Percentiles rank a stretch among this genome's conserved stretches.
phyloP scores from a whole-genome alignment of 92 coral and sea anemone genomes.

The Siderastrea siderea region DNA sequence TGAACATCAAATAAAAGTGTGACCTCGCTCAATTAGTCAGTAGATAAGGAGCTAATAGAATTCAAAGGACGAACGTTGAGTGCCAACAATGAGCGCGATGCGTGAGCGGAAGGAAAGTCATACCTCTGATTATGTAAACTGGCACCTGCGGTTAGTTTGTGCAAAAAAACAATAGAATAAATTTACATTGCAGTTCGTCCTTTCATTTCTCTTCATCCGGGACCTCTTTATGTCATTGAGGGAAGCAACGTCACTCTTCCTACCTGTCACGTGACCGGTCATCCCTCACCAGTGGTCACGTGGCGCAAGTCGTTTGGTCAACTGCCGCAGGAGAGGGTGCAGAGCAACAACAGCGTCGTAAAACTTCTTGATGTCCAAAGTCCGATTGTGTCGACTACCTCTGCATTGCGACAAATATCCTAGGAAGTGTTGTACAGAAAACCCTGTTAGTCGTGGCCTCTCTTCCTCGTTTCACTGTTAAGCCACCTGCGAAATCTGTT shows the following conservation, averaged over 20 bases:
- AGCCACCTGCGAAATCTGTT: neutral
- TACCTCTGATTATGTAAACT: too few species aligned
- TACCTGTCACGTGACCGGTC: constrained; percentile 41
- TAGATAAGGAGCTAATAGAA: too few species aligned
- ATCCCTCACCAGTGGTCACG: constrained; percentile 21
- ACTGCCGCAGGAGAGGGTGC: constrained; percentile 20
- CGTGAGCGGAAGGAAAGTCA: too few species aligned
- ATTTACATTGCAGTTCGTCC: neutral
- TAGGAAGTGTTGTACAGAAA: constrained; percentile 8
- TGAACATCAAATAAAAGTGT: too few species aligned
- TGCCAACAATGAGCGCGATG: too few species aligned
- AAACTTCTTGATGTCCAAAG: neutral
- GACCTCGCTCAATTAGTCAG: too few species aligned
- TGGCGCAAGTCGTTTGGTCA: constrained; percentile 37
- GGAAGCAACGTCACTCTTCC: constrained; percentile 49
- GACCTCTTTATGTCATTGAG: constrained; percentile 4
- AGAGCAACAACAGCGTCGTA: neutral
- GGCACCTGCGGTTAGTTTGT: too few species aligned
- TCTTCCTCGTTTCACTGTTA: constrained; percentile 24
- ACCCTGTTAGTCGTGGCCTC: constrained; percentile 26
- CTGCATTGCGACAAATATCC: constrained; percentile 15
- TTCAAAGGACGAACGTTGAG: too few species aligned
- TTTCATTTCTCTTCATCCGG: neutral
- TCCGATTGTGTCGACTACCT: constrained; percentile 30
- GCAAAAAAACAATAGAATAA: too few species aligned